These are phyloP conservation scores for Meandrusa payeni DNA, from an alignment of 2,888 invertebrate genomes.

Conservation along the genomic window DNA sequence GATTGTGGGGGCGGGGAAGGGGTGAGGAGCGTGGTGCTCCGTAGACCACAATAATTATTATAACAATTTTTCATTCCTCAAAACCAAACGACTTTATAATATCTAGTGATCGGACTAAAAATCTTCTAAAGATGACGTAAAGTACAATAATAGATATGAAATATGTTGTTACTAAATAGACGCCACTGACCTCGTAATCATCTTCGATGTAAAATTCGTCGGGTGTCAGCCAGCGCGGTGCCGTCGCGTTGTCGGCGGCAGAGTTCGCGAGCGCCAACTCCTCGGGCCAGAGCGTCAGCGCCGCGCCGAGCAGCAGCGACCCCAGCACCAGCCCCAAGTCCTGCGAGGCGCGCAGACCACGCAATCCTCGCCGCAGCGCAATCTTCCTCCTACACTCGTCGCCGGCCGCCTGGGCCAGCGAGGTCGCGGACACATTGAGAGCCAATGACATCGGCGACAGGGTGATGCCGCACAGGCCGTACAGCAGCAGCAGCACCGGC, in stretches of 20 bases:
- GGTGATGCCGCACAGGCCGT: slow-evolving; percentile 76
- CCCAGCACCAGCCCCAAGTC: slow-evolving; percentile 69
- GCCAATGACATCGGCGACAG: slow-evolving; percentile 81
- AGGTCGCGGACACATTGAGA: slow-evolving; percentile 80
- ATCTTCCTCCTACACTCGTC: slow-evolving; percentile 63
- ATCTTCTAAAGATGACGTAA: too few species aligned
- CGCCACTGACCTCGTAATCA: slow-evolving; percentile 78
- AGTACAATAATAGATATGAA: too few species aligned
- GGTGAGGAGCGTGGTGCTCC: too few species aligned
- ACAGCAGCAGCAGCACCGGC: slow-evolving; percentile 57
- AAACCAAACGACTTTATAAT: too few species aligned
- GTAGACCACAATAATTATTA: too few species aligned
- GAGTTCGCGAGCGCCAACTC: slow-evolving; percentile 62
- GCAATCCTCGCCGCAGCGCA: slow-evolving; percentile 60
- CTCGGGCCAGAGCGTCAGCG: slow-evolving; percentile 74
- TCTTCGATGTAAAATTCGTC: slow-evolving; percentile 79
- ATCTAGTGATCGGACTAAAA: too few species aligned
- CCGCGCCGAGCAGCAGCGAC: slow-evolving; percentile 60
- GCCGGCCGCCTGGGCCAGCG: slow-evolving; percentile 76
- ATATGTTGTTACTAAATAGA: too few species aligned
- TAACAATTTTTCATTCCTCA: too few species aligned
- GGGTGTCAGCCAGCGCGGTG: slow-evolving; percentile 60
- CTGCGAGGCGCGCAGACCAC: slow-evolving; percentile 69
- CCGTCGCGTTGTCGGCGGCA: slow-evolving; percentile 55
- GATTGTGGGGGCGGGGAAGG: too few species aligned